phyloP scores from a whole-genome alignment of 1,140 invertebrate species.

The Chironomus tepperi region DNA sequence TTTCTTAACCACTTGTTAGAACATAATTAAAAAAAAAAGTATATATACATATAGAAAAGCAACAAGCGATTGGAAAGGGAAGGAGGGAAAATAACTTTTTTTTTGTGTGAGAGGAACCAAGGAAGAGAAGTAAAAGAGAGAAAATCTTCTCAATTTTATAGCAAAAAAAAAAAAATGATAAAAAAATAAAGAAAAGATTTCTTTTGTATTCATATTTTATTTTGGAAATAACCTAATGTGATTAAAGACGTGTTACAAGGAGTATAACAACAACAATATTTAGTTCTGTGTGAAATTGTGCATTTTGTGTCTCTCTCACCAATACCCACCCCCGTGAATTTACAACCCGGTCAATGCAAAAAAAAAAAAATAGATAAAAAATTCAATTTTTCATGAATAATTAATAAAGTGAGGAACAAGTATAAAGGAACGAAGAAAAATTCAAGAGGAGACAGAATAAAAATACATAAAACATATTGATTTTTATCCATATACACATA shows the following conservation, averaged over 20 bases:
- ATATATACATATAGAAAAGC: slow-evolving; percentile 7
- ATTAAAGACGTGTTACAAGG: not conserved
- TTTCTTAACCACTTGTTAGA: slow-evolving; percentile 21
- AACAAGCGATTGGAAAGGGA: slow-evolving; percentile 16
- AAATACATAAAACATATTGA: slow-evolving; percentile 19
- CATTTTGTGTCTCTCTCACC: not conserved
- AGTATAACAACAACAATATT: not conserved
- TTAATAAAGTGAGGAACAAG: not conserved
- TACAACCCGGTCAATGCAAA: not conserved
- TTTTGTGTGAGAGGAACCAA: not conserved
- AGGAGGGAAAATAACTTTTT: not conserved
- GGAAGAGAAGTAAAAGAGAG: not conserved
- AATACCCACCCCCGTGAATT: not conserved
- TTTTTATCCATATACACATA: slow-evolving; percentile 15
- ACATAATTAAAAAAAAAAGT: slow-evolving; percentile 21
- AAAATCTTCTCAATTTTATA: not conserved
- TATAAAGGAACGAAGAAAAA: not conserved
- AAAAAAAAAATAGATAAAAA: not conserved
- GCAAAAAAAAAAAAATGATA: slow-evolving; percentile 16
- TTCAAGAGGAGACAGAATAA: not conserved
- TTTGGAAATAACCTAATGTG: slow-evolving; percentile 8
- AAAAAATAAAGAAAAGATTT: slow-evolving; percentile 10
- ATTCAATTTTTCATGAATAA: not conserved
- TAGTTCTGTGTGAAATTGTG: not conserved
- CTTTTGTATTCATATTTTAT: not conserved